Evolutionary conservation across 2,113 vertebrate species (phyloP), one percentile per base, ranked within the genome.

Genomic region (Pelusios castaneus): DNA sequence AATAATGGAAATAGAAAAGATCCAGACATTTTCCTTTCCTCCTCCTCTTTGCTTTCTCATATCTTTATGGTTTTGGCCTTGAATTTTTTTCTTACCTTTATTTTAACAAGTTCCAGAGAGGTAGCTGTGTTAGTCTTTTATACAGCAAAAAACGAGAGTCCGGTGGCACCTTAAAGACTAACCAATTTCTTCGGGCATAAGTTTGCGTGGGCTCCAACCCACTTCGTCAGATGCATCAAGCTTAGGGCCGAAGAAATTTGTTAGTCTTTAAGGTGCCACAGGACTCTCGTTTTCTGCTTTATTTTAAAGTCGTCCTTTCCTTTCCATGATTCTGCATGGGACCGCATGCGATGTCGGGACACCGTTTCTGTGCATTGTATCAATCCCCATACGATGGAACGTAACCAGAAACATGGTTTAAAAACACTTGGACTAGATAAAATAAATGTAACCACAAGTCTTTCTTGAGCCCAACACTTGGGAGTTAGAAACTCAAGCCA

Each of bases 351-450:
- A 82, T 77, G 76, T 82, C 80, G 87, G 80, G 70, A 87, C 76
- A 54, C 47, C 9, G 55, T 38, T 31, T 31, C 24, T 49, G 10
- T 63, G 11, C 21, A 27, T 79, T 1, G 0, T 87, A 8, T 19
- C 8, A 10, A 34, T 55, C 49, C 16, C 21, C 83, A 51, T 12
- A 75, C 79, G 22, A 38, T 31, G 3, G 76, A 29, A 10, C 4
- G 1, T 25, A 63, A 3, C 10, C 41, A 2, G 19, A 6, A n/a
- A 11, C n/a, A 8, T 4, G n/a, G 0, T 41, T 19, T 7, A 84
- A 16, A 17, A 78, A 3, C 45, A 22, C 8, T 2, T 3, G 63
- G 16, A 51, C 83, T 34, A 3, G 52, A 3, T 11, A 49, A 43
- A 75, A 2, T 24, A 51, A 83, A 29, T 41, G 24, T 43, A 1